Base-by-base conservation (phyloP, 2,888 invertebrate species). In the Schizaphis graminum region DNA sequence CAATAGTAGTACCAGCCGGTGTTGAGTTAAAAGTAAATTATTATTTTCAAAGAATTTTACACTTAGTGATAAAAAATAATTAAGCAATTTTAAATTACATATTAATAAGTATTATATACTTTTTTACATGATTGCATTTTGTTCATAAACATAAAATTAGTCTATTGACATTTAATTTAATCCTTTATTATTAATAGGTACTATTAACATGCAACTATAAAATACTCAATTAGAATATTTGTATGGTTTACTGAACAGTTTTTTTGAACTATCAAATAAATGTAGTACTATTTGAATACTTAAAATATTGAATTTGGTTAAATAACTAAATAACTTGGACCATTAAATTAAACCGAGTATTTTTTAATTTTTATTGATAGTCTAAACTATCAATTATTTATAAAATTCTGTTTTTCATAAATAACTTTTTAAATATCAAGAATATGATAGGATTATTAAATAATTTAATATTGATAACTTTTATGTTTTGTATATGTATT, bases 1-100 rank as follows among this genome's bases (percentile, higher is more conserved):
- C 99, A 84, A 99, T 99, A 95, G 99, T 99, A 47, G 99, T 99
- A 85, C 99, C 99, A 0, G 99, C 99, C 10, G 99, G 99, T 0
- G 99, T 99, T 0, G 99, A 99, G 96, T 97, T 99, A 49, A 98
- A 98, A 97, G 98, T 98, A 96, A 95, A 95, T 95, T 94, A 91
- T 41, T 94, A 77, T 91, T 91, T 85, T 53, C 10, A 28, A 91
- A 41, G 24, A 35, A 88, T 56, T 92, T 47, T 44, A 91, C 87
- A 41, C 67, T n/a, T 49, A 44, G 53, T 93, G 21, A 44, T 67
- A 35, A 47, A 47, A 67, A 67, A 67, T 67, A 67, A 67, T 35
- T 67, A n/a, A 35, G 67, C 67, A 35, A 35, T 16, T 21, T 16
- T 2, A 7, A 67, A 67, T 67, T 67, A 0, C 35, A 35, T 4